Base-by-base conservation (phyloP, 2,113 vertebrate genomes). In the Speoplatyrhinus poulsoni region DNA sequence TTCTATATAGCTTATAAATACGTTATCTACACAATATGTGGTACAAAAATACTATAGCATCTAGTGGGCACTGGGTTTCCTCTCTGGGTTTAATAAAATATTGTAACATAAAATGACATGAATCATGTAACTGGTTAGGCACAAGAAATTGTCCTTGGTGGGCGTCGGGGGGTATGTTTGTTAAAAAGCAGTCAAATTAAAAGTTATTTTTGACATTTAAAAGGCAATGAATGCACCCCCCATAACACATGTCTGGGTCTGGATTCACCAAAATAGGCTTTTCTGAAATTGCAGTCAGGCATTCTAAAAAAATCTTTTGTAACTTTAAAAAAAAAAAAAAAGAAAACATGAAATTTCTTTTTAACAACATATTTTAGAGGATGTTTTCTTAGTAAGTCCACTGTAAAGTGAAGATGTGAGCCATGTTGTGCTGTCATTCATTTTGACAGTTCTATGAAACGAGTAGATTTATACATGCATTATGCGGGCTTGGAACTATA, bases 1-100 rank as follows among this genome's bases (percentile, higher is more conserved):
- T 93, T 93, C 92, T 91, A 93, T 89, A 92, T 94, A 92, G 94
- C 93, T 98, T 93, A 96, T 96, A 96, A 96, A 96, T 94, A 95
- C 73, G 89, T 69, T 93, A 93, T 94, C 94, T 96, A 94, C 93
- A 94, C 92, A 90, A 92, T 88, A 93, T 90, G 91, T 85, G 82
- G 88, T 96, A 94, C 86, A 96, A 94, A 96, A 95, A 95, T 93
- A 95, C 88, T 91, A 90, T 88, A 87, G 91, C 87, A 92, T 93
- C 87, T 86, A 90, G 85, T 76, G 92, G 93, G 91, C 91, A 92
- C 85, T 91, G 92, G 81, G 83, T 91, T 80, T 91, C 67, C 56
- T 73, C 9, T 73, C 72, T 69, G 74, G 67, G 58, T 65, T 75
- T 65, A 70, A 56, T 56, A 47, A 50, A 64, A 60, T 54, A 49